Evolutionary conservation across 2,888 invertebrate species (phyloP), one percentile per base, ranked within the genome.

Genomic region (Tetramorium bicarinatum): DNA sequence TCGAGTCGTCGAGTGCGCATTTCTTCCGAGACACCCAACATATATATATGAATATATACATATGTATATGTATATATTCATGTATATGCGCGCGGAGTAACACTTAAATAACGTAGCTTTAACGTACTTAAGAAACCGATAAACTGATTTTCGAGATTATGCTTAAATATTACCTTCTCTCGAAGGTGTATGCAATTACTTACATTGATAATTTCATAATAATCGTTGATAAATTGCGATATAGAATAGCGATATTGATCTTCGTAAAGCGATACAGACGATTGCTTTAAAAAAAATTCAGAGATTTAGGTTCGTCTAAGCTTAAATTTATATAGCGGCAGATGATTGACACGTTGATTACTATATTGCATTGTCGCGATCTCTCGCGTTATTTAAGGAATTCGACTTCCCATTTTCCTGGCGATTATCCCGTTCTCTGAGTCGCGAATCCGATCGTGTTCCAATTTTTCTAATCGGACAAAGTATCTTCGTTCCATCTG

Each of bases 211-310:
- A 77, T 77, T 77, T 77, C 54, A 25, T 54, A 38, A 76, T 52
- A 77, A 77, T 72, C 34, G 34, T 79, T 79, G 59, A 64, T 52
- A 76, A 64, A 76, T 64, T 52, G 52, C 64, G 64, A 72, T 59
- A 72, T 79, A 72, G 79, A 34, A 72, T 72, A 71, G 56, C 79
- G 79, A 79, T 34, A 34, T 79, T 79, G 59, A 49, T 18, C 38
- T 59, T 74, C 56, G 15, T 54, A n/a, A 66, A 69, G 54, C 44
- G 77, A 77, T n/a, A 38, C 52, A 29, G 41, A 34, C 18, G 6
- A 47, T 67, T 44, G 74, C 18, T 59, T 56, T 44, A n/a, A 49
- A 29, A 66, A 25, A 25, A 56, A 21, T 52, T 21, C 21, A 56
- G 34, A 59, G 34, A 59, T 72, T 59, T 44, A 79, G 56, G 21